These are phyloP conservation scores for Myrmophylax atrothorax DNA, from an alignment of 2,113 vertebrate species.

Conservation along the genomic window DNA sequence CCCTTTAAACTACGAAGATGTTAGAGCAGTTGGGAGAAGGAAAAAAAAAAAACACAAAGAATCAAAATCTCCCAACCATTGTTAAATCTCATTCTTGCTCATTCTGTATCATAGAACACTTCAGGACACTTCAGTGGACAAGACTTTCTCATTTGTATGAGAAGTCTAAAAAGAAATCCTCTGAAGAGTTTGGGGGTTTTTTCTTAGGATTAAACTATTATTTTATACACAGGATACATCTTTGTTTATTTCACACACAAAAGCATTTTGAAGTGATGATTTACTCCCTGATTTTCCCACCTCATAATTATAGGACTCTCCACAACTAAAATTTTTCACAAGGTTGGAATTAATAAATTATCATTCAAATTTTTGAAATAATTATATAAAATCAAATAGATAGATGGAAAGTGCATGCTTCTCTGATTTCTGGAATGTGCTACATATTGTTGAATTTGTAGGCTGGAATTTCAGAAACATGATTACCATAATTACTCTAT, in stretches of 20 bases:
- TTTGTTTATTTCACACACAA: not conserved
- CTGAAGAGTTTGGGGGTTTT: not conserved
- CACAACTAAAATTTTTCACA: not conserved
- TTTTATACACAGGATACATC: not conserved
- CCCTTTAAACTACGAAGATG: not conserved
- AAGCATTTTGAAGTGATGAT: not conserved
- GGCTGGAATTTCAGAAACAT: not conserved
- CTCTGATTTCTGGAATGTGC: not conserved
- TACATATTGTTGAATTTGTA: not conserved
- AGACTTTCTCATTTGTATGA: not conserved
- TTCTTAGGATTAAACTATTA: not conserved
- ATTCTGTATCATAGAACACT: not conserved
- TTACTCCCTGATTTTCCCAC: not conserved
- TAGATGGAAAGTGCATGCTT: not conserved
- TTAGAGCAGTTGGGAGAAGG: not conserved
- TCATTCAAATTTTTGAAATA: not conserved
- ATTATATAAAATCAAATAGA: not conserved
- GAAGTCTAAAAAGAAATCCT: not conserved
- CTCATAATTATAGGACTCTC: not conserved
- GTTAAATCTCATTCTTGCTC: not conserved
- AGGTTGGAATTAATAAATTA: not conserved
- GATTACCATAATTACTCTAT: not conserved
- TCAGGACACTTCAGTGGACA: not conserved
- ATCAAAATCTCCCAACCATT: fast-evolving
- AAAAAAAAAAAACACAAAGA: not conserved